phyloP scores from a whole-genome alignment of 2,113 vertebrate species.

The Trochalopteron elliotii region DNA sequence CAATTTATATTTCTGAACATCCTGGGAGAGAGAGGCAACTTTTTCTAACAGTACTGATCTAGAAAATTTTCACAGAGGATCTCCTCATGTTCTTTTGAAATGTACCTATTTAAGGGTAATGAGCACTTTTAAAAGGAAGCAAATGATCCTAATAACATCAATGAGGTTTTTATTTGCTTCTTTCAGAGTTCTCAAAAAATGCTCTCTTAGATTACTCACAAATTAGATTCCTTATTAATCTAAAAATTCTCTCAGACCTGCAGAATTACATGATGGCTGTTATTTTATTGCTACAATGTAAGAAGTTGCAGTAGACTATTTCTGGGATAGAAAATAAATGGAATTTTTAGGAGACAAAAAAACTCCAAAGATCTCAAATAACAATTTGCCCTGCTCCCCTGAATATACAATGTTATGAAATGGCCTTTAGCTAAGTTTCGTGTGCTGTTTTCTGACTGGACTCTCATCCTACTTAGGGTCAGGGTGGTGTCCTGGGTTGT shows the following conservation, averaged over 20 bases:
- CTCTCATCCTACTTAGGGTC: background rate
- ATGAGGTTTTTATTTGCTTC: background rate
- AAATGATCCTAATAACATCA: background rate
- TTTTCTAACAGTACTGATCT: background rate
- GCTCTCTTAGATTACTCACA: background rate
- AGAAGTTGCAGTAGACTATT: background rate
- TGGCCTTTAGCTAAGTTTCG: background rate
- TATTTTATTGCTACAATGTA: background rate
- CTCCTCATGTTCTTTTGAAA: background rate
- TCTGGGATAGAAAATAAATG: background rate
- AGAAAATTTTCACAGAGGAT: background rate
- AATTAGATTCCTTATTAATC: background rate
- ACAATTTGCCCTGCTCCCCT: background rate
- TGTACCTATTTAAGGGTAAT: background rate
- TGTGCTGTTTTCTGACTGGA: background rate
- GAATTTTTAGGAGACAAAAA: background rate
- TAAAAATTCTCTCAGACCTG: background rate
- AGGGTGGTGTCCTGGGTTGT: too few species aligned
- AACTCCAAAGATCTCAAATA: background rate
- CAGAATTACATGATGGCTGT: background rate
- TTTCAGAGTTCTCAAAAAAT: background rate
- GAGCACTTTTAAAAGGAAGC: background rate
- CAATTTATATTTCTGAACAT: background rate
- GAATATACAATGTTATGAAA: background rate
- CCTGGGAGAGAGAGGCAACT: background rate